Base-by-base conservation (phyloP, 1,140 invertebrate species). In the Ditylenchus dipsaci region DNA sequence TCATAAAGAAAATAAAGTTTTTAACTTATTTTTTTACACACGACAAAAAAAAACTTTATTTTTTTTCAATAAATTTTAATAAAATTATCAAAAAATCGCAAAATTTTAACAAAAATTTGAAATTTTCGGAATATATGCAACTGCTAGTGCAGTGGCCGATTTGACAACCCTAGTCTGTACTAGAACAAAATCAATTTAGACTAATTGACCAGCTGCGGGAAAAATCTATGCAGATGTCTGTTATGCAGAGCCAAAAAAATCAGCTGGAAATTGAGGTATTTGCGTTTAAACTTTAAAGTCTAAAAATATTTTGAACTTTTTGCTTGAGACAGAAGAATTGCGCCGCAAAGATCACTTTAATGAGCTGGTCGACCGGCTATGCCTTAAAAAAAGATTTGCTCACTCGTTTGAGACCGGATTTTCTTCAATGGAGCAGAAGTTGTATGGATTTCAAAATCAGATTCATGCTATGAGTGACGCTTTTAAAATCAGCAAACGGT, bases 191-290 rank as follows among this genome's bases (percentile, higher is more conserved):
- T 45, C 15, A 53, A 53, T 53, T 7, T 53, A 53, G 49, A 17
- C 53, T 73, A 42, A 72, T 73, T 47, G 71, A 65, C n/a, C 71
- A 73, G 21, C 69, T 73, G 17, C 43, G 63, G 29, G 71, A 73
- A 19, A 73, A 73, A 63, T 73, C 71, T 15, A 60, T 57, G 23
- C 72, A 71, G 21, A 45, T 73, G 23, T 73, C 71, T 11, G 21
- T 30, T 27, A 21, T 59, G 19, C n/a, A 68, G 21, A 19, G 61
- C 8, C 63, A 62, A 45, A 72, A 67, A 29, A 58, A 61, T 45
- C 27, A 65, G 23, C 57, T 68, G 19, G 58, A 47, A 38, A 53
- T 43, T 29, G 72, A 71, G 49, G 45, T 74, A 53, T 27, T 26
- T 47, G 63, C 62, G 17, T 26, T 33, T 9, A 9, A 21, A 0